Percentiles rank a stretch among this genome's conserved stretches.
phyloP scores from a whole-genome alignment of 2,888 invertebrate species.

The Philaethria dido region DNA sequence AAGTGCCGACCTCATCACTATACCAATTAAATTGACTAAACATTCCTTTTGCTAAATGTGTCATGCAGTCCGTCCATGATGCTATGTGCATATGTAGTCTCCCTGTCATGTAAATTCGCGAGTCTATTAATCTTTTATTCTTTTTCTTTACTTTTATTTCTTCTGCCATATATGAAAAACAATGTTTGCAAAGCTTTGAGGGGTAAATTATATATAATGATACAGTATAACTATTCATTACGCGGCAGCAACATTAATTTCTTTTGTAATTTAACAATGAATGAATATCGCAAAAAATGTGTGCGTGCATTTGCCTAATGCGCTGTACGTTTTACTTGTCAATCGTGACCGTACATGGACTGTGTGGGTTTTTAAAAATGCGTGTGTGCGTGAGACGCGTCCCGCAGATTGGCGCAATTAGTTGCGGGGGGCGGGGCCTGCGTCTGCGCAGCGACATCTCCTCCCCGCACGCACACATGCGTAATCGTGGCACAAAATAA shows the following conservation, averaged over 20 bases:
- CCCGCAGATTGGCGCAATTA: constrained; percentile 82
- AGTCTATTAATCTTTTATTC: constrained; percentile 34
- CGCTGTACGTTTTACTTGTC: constrained; percentile 52
- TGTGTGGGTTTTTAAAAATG: constrained; percentile 54
- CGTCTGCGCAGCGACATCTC: constrained; percentile 78
- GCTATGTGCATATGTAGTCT: constrained; percentile 35
- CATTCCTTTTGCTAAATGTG: constrained; percentile 56
- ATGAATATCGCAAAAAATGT: constrained; percentile 47
- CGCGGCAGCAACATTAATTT: constrained; percentile 43
- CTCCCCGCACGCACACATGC: constrained; percentile 60
- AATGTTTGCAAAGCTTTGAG: constrained; percentile 26
- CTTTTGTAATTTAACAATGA: constrained; percentile 48
- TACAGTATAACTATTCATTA: constrained; percentile 42
- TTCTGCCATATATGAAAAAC: constrained; percentile 37
- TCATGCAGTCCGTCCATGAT: constrained; percentile 39
- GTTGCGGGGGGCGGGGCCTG: constrained; percentile 74
- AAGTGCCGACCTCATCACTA: constrained; percentile 53
- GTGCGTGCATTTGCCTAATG: constrained; percentile 61
- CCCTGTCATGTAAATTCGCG: constrained; percentile 37
- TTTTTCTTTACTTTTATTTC: constrained; percentile 37
- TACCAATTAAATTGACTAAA: constrained; percentile 57
- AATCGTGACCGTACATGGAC: constrained; percentile 39
- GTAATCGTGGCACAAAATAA: constrained; percentile 57
- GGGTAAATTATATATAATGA: constrained; percentile 43
- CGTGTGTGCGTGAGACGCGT: constrained; percentile 67